Evolutionary conservation across 1,140 invertebrate species (phyloP), one percentile per base, ranked within the genome.

Genomic region (Drosophila lacertosa): DNA sequence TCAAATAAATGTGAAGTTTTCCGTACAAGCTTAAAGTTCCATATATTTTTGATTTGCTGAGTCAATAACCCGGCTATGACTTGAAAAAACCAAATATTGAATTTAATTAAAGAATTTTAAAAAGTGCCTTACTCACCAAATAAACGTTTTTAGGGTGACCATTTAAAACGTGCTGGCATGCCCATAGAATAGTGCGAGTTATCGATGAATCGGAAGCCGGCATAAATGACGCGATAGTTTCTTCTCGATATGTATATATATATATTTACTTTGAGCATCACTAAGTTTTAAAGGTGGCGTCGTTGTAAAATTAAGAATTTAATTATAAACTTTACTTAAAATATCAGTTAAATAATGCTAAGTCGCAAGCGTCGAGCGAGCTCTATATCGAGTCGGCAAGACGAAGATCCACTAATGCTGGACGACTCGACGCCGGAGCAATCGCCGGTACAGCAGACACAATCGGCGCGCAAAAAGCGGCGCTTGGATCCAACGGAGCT

Each of bases 401-500:
- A 91, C 47, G 90, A 91, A n/a, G 90, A 91, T 53, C 89, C 89
- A 1, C 47, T 89, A n/a, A 76, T 88, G 55, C 58, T 89, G 42
- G 90, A 91, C 48, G 90, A 91, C 57, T 91, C 89, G 6, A 91
- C 67, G 92, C 94, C 47, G 93, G 95, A 90, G 94, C 95, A 59
- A 92, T 94, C 91, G 11, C 91, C 89, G 54, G 89, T 91, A 24
- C 76, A 82, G 64, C 78, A 89, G 68, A 65, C 82, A 67, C 78
- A 78, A 78, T 72, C 82, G 63, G 82, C 83, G 83, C 82, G 82
- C 40, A 88, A 88, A 78, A 88, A 88, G 29, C 78, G 82, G 44
- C 77, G 88, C 39, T 60, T 79, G 15, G 88, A 91, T 51, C 79
- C 89, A 94, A 94, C 94, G 77, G 97, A 98, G 92, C 93, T 97